These are phyloP conservation scores for Helogale parvula DNA, from an alignment of 2,113 vertebrate genomes.

Conservation along the genomic window DNA sequence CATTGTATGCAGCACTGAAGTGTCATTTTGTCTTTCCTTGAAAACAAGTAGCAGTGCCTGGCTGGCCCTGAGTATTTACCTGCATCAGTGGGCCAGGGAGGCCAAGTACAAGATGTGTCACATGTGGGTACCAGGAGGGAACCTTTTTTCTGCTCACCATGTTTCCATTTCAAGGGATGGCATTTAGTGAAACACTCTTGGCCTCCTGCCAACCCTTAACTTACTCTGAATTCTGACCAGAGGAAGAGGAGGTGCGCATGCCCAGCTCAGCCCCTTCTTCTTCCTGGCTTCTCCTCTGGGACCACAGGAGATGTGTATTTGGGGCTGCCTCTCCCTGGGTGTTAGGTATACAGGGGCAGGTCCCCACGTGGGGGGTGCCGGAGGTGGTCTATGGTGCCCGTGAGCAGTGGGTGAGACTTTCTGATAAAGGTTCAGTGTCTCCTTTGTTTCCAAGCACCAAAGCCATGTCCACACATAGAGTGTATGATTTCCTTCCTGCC, in stretches of 20 bases:
- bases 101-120: not conserved
- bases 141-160: not conserved
- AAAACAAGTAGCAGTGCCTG: not conserved
- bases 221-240: not conserved
- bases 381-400: accelerated
- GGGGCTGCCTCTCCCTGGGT: not conserved
- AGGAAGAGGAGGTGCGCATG: accelerated
- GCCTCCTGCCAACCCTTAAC: not conserved
- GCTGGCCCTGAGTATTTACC: not conserved
- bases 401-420: not conserved
- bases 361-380: not conserved
- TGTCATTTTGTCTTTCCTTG: not conserved
- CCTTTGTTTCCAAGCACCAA: not conserved
- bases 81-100: accelerated
- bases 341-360: not conserved
- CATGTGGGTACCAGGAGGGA: not conserved
- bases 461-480: accelerated
- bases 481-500: not conserved
- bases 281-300: not conserved
- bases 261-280: not conserved
- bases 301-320: not conserved
- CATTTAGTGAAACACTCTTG: not conserved
- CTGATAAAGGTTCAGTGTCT: accelerated
- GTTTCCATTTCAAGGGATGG: not conserved
- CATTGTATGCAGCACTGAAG: not conserved